These are phyloP conservation scores for Leuciscus waleckii DNA, from an alignment of 2,797 vertebrate species.

Conservation along the genomic window DNA sequence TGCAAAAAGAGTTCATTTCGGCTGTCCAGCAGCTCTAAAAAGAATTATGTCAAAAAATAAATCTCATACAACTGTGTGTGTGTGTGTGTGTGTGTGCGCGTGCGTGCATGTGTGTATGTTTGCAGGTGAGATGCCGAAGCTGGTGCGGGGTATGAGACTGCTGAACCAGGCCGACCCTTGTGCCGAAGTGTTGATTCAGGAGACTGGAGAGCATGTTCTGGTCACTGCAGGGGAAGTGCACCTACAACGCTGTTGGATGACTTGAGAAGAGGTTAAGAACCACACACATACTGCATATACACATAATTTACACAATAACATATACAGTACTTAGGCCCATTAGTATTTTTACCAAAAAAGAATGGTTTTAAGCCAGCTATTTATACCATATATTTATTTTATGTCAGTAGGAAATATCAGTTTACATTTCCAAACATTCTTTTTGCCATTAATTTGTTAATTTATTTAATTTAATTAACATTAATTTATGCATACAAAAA, in stretches of 20 bases:
- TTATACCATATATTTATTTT: too few relatives aligned
- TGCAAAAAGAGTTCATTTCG: too few relatives aligned
- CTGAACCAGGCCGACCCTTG: slow-evolving; percentile 98
- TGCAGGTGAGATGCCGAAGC: slow-evolving; percentile 94
- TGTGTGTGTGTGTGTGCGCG: slow-evolving; percentile 41
- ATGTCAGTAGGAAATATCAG: too few relatives aligned
- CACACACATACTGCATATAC: background rate
- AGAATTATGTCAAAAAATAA: background rate
- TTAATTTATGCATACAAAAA: too few relatives aligned
- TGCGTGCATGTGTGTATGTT: slow-evolving; percentile 47
- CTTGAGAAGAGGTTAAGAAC: slow-evolving; percentile 85
- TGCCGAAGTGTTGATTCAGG: slow-evolving; percentile 94
- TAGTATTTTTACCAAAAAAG: too few relatives aligned
- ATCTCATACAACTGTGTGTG: slow-evolving; percentile 30
- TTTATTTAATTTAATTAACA: too few relatives aligned
- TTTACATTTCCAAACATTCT: too few relatives aligned
- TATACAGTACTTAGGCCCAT: too few relatives aligned
- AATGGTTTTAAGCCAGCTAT: too few relatives aligned
- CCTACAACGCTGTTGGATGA: slow-evolving; percentile 96
- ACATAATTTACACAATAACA: too few relatives aligned
- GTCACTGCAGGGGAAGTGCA: slow-evolving; percentile 97
- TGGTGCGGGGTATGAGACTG: slow-evolving; percentile 93
- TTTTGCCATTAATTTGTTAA: too few relatives aligned
- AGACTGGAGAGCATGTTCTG: slow-evolving; percentile 95
- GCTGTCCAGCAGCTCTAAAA: too few relatives aligned